Evolutionary conservation across 2,113 vertebrate genomes (phyloP), one percentile per base, ranked within the genome.

Genomic region (Athene cunicularia): DNA sequence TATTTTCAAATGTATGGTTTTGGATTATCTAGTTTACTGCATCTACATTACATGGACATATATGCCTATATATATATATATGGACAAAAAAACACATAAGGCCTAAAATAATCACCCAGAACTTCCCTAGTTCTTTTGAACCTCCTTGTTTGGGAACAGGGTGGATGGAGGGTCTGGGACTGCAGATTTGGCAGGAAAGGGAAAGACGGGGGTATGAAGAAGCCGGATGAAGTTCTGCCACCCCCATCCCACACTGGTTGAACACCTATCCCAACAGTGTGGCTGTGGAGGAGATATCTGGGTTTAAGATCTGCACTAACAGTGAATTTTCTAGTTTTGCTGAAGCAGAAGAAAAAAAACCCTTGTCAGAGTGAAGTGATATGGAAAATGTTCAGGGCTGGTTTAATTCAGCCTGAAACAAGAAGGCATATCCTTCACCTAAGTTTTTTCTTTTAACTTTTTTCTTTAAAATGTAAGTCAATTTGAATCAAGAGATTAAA

Each of bases 341-440:
- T 94, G 93, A 93, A 96, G 86, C 72, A 95, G 83, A 70, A 80
- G 52, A 66, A 91, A 92, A 92, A 37, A 94, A 71, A 35, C 32
- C 10, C 45, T 95, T 92, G 79, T 86, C 63, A 89, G 59, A 71
- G 64, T 88, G 55, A 96, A 97, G 60, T 16, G 52, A 80, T 91
- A 94, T 27, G 72, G 83, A 96, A 96, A 95, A 95, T 33, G 67
- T 67, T 94, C 72, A 71, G 56, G 56, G 64, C 16, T 81, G 41
- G 11, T 92, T 71, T 41, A 74, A 49, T 63, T 60, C 60, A 72
- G 43, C 13, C 43, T 56, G 56, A 80, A 96, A 89, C n/a, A 81
- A 39, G 47, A 81, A 56, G 8, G 6, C 8, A 95, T 81, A 91
- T 63, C 9, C 6, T 77, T 58, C 17, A 71, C 30, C 0, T 35